phyloP scores from a whole-genome alignment of 1,140 invertebrate genomes.

The Bilobella aurantiaca region DNA sequence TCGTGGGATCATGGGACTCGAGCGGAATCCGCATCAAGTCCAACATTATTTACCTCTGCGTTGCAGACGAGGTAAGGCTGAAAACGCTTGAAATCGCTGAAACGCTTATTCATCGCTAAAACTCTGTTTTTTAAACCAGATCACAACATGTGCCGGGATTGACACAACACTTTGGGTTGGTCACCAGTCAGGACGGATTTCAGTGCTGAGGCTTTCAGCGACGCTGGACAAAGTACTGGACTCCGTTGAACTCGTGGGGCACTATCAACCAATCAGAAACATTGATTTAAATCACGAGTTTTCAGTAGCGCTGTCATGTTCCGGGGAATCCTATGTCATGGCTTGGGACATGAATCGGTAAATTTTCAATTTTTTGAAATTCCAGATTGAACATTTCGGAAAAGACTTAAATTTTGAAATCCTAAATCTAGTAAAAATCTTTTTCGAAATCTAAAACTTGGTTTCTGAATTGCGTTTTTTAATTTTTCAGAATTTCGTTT shows the following conservation, averaged over 20 bases:
- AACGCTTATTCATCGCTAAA: neutral
- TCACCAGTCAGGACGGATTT: constrained; percentile 30
- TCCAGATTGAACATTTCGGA: neutral
- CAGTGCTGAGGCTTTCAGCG: constrained; percentile 28
- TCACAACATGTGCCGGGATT: constrained; percentile 22
- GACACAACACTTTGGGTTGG: constrained; percentile 30
- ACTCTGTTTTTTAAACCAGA: constrained; percentile 20
- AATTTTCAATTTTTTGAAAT: constrained; percentile 10
- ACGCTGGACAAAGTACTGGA: constrained; percentile 25
- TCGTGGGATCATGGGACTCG: constrained; percentile 29
- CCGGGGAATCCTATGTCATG: constrained; percentile 32
- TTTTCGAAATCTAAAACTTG: no score
- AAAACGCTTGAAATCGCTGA: neutral
- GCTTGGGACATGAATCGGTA: constrained; percentile 33
- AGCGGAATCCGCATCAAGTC: constrained; percentile 27
- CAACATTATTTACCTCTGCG: constrained; percentile 23
- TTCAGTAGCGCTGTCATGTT: constrained; percentile 30
- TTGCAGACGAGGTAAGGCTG: constrained; percentile 29
- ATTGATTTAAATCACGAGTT: constrained; percentile 32
- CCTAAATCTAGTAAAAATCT: neutral
- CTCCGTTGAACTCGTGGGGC: constrained; percentile 24
- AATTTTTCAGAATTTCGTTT: constrained; percentile 18
- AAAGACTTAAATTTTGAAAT: neutral
- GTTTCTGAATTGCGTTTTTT: no score
- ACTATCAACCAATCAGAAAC: constrained; percentile 27